phyloP scores from a whole-genome alignment of 2,888 invertebrate species.

The Apantesis nais region DNA sequence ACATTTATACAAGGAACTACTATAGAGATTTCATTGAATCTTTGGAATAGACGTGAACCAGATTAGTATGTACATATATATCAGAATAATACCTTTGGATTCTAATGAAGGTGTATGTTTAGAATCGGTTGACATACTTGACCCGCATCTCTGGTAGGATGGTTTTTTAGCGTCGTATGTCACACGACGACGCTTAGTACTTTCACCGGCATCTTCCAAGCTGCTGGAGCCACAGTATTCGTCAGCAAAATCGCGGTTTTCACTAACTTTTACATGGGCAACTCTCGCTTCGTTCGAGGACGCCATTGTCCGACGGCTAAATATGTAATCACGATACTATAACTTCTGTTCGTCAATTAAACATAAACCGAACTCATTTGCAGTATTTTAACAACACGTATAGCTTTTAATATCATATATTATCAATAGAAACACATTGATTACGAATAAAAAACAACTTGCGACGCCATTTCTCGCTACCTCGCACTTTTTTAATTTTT shows the following conservation, averaged over 20 bases:
- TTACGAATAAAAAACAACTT: constrained; percentile 82
- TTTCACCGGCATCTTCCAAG: constrained; percentile 74
- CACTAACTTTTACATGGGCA: constrained; percentile 79
- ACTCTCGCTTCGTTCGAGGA: constrained; percentile 77
- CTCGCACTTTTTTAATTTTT: constrained; percentile 69
- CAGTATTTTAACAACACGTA: constrained; percentile 58
- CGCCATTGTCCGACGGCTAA: constrained; percentile 81
- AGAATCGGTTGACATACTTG: constrained; percentile 77
- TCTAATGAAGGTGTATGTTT: constrained; percentile 68
- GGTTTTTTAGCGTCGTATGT: constrained; percentile 78
- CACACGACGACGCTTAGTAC: constrained; percentile 76
- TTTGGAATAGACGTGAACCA: constrained; percentile 27
- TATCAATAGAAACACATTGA: constrained; percentile 75
- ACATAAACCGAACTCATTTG: constrained; percentile 59
- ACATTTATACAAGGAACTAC: constrained; percentile 29
- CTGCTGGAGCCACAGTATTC: constrained; percentile 64
- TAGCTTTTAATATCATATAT: constrained; percentile 56
- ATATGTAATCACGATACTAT: constrained; percentile 65
- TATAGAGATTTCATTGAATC: constrained; percentile 25
- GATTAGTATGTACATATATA: constrained; percentile 44
- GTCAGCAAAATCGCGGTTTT: constrained; percentile 70
- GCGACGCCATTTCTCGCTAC: constrained; percentile 83
- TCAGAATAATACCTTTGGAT: constrained; percentile 71
- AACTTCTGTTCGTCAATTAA: constrained; percentile 69
- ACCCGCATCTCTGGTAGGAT: constrained; percentile 78